Conservation (phyloP, 2,888 invertebrate species). For the Anorthoa munda region DNA sequence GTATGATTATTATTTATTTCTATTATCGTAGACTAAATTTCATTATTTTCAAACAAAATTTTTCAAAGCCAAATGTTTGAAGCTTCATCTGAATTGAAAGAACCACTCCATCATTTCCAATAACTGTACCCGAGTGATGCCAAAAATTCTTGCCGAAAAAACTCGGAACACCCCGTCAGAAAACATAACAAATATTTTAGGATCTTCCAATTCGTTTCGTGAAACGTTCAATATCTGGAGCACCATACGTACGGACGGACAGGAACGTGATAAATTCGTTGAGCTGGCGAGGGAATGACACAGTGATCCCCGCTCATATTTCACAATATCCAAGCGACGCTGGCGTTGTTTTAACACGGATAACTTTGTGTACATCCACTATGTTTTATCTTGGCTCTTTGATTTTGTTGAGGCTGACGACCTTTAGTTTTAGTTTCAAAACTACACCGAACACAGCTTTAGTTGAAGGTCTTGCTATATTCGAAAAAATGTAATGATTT, state of each 20-base stretch:
- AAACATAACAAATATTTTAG: conserved; percentile 70
- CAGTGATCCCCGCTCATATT: conserved; percentile 83
- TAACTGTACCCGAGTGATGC: conserved; percentile 52
- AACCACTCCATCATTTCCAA: conserved; percentile 56
- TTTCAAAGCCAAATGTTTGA: conserved; percentile 23
- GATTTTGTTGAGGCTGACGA: conserved; percentile 56
- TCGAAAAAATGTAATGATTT: background rate
- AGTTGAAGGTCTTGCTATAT: background rate
- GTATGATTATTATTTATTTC: conserved; percentile 3
- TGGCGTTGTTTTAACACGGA: conserved; percentile 77
- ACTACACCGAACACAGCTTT: background rate
- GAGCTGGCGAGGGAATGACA: conserved; percentile 80
- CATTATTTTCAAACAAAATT: conserved; percentile 13
- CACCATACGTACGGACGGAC: conserved; percentile 75
- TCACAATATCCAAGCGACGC: conserved; percentile 81
- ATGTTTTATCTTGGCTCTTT: conserved; percentile 61
- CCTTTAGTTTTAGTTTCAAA: conserved; percentile 21
- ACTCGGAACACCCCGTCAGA: conserved; percentile 55
- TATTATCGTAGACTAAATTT: conserved; percentile 14
- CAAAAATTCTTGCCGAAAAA: conserved; percentile 57
- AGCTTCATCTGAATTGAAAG: conserved; percentile 43
- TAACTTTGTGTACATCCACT: conserved; percentile 73
- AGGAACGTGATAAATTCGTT: conserved; percentile 82
- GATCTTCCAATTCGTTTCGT: conserved; percentile 69
- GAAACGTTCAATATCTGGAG: conserved; percentile 69